These are phyloP conservation scores for Drosophila albomicans DNA, from an alignment of 1,140 invertebrate genomes.

Conservation along the genomic window DNA sequence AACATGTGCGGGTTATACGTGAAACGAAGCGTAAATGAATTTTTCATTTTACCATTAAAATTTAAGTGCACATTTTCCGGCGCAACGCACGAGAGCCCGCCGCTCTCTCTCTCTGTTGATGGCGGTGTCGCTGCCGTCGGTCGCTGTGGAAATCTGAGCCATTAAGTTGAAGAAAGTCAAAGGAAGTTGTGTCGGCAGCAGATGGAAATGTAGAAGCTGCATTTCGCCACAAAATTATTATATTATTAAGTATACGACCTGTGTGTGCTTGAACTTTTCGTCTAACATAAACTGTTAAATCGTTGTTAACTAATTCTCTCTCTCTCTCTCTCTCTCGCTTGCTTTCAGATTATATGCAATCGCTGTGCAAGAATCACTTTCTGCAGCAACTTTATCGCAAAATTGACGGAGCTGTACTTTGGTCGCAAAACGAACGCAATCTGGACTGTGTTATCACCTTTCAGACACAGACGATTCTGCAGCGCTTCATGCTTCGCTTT, in stretches of 20 bases:
- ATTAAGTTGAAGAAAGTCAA: slow-evolving; percentile 51
- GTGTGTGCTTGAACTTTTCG: slow-evolving; percentile 59
- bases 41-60: slow-evolving; percentile 83
- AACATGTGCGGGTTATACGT: slow-evolving; percentile 75
- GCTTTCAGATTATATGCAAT: slow-evolving; percentile 93
- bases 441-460: slow-evolving; percentile 96
- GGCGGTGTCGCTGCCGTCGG: neutral
- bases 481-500: slow-evolving; percentile 96
- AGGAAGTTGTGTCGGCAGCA: slow-evolving; percentile 20
- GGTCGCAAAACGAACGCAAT: slow-evolving; percentile 94
- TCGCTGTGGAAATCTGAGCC: slow-evolving; percentile 47
- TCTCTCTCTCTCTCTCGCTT: neutral
- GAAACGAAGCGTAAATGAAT: slow-evolving; percentile 82
- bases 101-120: neutral
- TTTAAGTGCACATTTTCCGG: slow-evolving; percentile 83
- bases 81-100: slow-evolving; percentile 72
- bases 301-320: neutral
- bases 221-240: slow-evolving; percentile 35
- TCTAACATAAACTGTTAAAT: neutral
- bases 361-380: slow-evolving; percentile 94
- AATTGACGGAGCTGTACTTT: slow-evolving; percentile 95
- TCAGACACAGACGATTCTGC: slow-evolving; percentile 96
- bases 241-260: slow-evolving; percentile 35
- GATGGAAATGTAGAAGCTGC: slow-evolving; percentile 16
- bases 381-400: slow-evolving; percentile 94